Evolutionary conservation across 2,113 vertebrate genomes (phyloP).

Genomic region (Galbula dea): DNA sequence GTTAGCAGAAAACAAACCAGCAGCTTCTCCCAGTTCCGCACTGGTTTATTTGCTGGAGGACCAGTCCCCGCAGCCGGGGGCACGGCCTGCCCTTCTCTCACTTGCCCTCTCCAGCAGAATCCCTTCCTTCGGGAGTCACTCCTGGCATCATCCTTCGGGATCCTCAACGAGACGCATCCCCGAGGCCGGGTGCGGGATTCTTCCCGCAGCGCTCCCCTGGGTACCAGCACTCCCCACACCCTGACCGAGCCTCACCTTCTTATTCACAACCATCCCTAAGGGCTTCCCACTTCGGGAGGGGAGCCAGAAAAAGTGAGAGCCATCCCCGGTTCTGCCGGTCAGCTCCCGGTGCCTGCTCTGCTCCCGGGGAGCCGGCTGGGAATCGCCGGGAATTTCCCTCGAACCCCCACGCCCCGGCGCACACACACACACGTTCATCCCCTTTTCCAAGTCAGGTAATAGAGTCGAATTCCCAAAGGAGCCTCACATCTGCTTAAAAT

Average conservation of each 20-base stretch:
- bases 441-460: conserved; percentile 25
- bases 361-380: accelerated
- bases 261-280: not conserved
- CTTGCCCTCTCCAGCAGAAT: not conserved
- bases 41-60: not conserved
- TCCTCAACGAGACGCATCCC: not conserved
- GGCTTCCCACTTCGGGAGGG: not conserved
- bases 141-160: too few relatives aligned
- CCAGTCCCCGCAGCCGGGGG: not conserved
- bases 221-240: not conserved
- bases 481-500: conserved; percentile 58
- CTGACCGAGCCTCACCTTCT: not conserved
- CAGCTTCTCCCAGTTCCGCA: not conserved
- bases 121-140: not conserved
- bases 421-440: not conserved
- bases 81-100: not conserved
- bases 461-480: conserved; percentile 4
- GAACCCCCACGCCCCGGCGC: not conserved
- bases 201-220: not conserved
- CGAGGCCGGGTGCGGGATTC: not conserved
- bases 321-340: not conserved
- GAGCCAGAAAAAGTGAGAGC: not conserved
- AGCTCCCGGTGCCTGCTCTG: not conserved
- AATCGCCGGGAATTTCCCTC: not conserved
- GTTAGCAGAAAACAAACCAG: not conserved